These are phyloP conservation scores for Drosophila pseudoobscura DNA, from an alignment of 1,140 invertebrate genomes.

Conservation along the genomic window DNA sequence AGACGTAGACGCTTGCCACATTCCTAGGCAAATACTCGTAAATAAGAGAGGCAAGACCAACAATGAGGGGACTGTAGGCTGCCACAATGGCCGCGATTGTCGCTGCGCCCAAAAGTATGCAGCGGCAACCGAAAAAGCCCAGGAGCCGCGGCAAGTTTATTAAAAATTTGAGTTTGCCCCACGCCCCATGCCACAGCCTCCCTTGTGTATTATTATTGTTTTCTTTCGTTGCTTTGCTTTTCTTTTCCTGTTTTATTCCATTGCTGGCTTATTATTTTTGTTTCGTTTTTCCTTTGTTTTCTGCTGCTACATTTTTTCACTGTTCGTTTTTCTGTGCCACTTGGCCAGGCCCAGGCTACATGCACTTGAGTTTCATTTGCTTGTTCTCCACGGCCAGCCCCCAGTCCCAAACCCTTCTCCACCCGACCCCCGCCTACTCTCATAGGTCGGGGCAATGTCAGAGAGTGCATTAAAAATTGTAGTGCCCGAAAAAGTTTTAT, in stretches of 20 bases:
- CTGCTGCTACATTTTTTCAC: constrained; percentile 18
- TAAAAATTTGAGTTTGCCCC: constrained; percentile 67
- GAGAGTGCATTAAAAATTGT: constrained; percentile 79
- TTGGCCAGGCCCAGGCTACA: constrained; percentile 71
- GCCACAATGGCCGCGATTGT: constrained; percentile 34
- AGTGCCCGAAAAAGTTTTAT: constrained; percentile 70
- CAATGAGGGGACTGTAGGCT: constrained; percentile 30
- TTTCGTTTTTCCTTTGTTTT: constrained; percentile 22
- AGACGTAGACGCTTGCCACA: constrained; percentile 63
- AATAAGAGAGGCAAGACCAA: constrained; percentile 55
- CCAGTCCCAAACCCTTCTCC: not conserved
- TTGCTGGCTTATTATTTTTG: constrained; percentile 29
- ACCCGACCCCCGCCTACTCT: too few relatives aligned
- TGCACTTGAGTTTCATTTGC: constrained; percentile 80
- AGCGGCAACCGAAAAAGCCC: constrained; percentile 22
- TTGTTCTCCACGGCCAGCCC: constrained; percentile 56
- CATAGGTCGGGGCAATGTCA: constrained; percentile 49
- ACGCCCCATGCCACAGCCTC: constrained; percentile 17
- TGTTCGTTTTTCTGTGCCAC: constrained; percentile 54
- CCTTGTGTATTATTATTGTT: constrained; percentile 65
- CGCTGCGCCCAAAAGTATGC: constrained; percentile 58
- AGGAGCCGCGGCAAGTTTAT: constrained; percentile 65
- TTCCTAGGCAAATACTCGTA: constrained; percentile 73
- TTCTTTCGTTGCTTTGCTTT: constrained; percentile 27
- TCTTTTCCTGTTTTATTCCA: constrained; percentile 45